A percentile compares a stretch with the other conserved stretches of the same genome.
These are phyloP conservation scores for Cinclus mexicanus DNA, from an alignment of 2,113 vertebrate genomes.

Conservation along the genomic window DNA sequence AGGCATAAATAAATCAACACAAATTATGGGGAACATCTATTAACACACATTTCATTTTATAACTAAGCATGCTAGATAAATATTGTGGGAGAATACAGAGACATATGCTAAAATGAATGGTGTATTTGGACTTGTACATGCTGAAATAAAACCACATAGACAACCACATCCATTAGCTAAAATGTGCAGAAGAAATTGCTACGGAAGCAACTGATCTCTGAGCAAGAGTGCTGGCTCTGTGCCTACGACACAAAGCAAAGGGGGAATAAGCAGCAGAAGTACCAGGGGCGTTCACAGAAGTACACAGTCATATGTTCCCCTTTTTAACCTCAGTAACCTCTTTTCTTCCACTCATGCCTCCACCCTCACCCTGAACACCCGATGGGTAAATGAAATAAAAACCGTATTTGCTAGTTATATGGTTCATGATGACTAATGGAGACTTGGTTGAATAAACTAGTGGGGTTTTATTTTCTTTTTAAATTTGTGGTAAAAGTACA, in stretches of 20 bases:
- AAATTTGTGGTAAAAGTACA: constrained; percentile 12
- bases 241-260: background rate
- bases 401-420: background rate
- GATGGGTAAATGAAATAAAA: constrained; percentile 11
- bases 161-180: background rate
- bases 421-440: constrained; percentile 55
- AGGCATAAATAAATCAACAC: background rate
- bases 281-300: background rate
- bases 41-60: background rate
- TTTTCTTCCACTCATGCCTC: constrained; percentile 38
- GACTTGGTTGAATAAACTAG: constrained; percentile 28
- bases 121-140: background rate
- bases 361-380: constrained; percentile 47
- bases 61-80: background rate
- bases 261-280: background rate
- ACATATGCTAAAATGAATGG: background rate
- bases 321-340: constrained; percentile 65
- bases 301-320: constrained; percentile 55
- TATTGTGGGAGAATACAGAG: background rate
- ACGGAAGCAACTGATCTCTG: background rate
- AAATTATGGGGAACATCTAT: background rate
- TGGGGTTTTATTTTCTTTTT: background rate
- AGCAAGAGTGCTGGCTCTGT: background rate
- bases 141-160: background rate
- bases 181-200: background rate